Base-by-base conservation (phyloP, 2,113 vertebrate genomes). In the Strix uralensis region DNA sequence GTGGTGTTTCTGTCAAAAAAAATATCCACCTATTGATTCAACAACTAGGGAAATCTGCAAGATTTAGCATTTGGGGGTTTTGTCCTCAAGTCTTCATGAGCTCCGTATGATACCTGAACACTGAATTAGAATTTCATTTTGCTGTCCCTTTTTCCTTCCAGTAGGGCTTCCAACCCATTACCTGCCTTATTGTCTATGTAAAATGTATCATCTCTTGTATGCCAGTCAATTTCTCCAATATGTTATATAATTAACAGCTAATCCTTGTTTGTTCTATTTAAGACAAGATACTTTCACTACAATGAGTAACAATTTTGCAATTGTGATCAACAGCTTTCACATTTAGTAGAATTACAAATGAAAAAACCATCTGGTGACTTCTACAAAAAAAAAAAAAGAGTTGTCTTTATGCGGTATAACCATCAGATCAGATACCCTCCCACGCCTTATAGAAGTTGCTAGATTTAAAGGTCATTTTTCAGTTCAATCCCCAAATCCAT, bases 1-100 rank as follows among this genome's bases (percentile, higher is more conserved):
- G 99, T 88, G 99, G 99, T 20, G 99, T 99, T 98, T 99, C 99
- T 99, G 96, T 23, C 66, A 79, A 95, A 44, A 42, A 77, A 30
- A n/a, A 23, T 25, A 22, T 27, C 30, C 22, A 82, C 15, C 4
- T 49, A 61, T 23, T 61, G 51, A 21, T 83, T 86, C 34, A 88
- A 40, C 1, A 5, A 67, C 9, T 58, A 21, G 14, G 10, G 15
- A 78, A 78, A 69, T 30, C 16, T 15, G 0, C 19, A 83, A 52
- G 11, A 89, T n/a, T 29, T 36, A 81, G 15, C 13, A 69, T 16
- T 36, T 11, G 12, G 29, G 5, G 10, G 1, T 73, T 90, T 66
- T 36, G 38, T 52, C 38, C 52, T 49, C 11, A 47, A 26, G 26
- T 27, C 51, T 54, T 70, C 51, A 38, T 0, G 2, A 86, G 12